Percentiles rank a stretch among this genome's conserved stretches.
Conservation (phyloP, 1,140 invertebrate species). For the Ctenoplectra terminalis region DNA sequence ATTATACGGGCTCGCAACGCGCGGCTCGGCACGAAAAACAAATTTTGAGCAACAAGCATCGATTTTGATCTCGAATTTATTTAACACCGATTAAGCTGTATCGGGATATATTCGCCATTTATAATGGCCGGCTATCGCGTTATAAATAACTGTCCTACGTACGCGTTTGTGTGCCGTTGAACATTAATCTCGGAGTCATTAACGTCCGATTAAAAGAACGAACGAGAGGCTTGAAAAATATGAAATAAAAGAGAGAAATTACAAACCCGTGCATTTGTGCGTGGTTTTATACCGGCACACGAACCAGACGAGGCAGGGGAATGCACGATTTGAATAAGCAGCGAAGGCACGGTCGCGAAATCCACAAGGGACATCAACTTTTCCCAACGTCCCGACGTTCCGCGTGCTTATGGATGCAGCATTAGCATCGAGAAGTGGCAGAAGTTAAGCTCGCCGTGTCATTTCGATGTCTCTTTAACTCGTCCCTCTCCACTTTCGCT, state of each 20-base stretch:
- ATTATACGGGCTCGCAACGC: conserved; percentile 46
- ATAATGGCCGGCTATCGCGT: conserved; percentile 12
- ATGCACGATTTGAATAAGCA: conserved; percentile 74
- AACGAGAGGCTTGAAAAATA: background rate
- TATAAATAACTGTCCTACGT: conserved; percentile 28
- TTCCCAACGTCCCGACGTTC: conserved; percentile 70
- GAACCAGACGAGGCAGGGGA: conserved; percentile 50
- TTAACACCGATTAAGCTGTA: conserved; percentile 45
- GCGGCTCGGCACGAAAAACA: conserved; percentile 19
- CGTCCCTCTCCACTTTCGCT: conserved; percentile 21
- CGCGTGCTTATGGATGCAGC: conserved; percentile 63
- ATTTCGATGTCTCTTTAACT: conserved; percentile 79
- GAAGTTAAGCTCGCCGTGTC: conserved; percentile 78
- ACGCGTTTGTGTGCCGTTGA: background rate
- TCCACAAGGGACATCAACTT: conserved; percentile 74
- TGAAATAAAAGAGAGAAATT: background rate
- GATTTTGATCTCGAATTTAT: conserved; percentile 61
- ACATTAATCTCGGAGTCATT: conserved; percentile 31
- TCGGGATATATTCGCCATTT: conserved; percentile 33
- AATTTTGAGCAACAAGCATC: conserved; percentile 62
- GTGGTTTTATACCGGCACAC: conserved; percentile 18
- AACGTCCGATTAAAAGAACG: conserved; percentile 22
- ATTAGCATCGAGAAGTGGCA: conserved; percentile 79
- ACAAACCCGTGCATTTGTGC: background rate
- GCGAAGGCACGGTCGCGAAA: conserved; percentile 68